Evolutionary conservation across 2,888 invertebrate genomes (phyloP).

Genomic region (Allygus modestus): DNA sequence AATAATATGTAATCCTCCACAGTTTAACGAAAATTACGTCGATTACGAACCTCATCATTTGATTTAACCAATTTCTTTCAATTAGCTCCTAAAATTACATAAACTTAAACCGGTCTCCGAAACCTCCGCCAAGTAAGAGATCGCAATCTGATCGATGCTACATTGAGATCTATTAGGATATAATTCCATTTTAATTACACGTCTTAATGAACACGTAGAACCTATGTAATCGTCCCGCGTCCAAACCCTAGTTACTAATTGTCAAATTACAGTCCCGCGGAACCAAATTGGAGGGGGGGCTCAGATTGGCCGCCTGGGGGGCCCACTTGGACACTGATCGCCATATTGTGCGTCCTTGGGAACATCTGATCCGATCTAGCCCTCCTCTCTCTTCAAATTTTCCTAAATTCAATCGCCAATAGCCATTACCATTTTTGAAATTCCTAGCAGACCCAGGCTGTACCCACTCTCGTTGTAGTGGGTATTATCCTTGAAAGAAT

Average conservation of each 20-base stretch:
- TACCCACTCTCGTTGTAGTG: too few relatives aligned
- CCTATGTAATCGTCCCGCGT: constrained; percentile 22
- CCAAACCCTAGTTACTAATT: constrained; percentile 57
- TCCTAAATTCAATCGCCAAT: constrained; percentile 34
- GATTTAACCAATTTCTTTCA: constrained; percentile 9
- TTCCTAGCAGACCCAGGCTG: background rate
- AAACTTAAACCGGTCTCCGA: background rate
- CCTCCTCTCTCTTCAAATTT: constrained; percentile 16
- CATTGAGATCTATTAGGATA: constrained; percentile 38
- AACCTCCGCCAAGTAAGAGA: background rate
- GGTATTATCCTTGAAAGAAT: too few relatives aligned
- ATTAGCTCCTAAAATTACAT: constrained; percentile 7
- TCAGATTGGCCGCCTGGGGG: constrained; percentile 58
- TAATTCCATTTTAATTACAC: constrained; percentile 51
- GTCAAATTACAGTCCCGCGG: constrained; percentile 57
- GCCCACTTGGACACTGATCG: constrained; percentile 38
- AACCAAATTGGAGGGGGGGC: constrained; percentile 50
- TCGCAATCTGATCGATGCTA: constrained; percentile 23
- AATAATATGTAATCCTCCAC: background rate
- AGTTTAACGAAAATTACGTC: constrained; percentile 15
- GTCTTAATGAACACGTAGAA: constrained; percentile 48
- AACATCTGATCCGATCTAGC: constrained; percentile 27
- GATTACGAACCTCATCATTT: constrained; percentile 5
- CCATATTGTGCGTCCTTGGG: constrained; percentile 47
- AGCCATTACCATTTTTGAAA: constrained; percentile 32